phyloP scores from a whole-genome alignment of 2,888 invertebrate genomes.

The Stramonita haemastoma region DNA sequence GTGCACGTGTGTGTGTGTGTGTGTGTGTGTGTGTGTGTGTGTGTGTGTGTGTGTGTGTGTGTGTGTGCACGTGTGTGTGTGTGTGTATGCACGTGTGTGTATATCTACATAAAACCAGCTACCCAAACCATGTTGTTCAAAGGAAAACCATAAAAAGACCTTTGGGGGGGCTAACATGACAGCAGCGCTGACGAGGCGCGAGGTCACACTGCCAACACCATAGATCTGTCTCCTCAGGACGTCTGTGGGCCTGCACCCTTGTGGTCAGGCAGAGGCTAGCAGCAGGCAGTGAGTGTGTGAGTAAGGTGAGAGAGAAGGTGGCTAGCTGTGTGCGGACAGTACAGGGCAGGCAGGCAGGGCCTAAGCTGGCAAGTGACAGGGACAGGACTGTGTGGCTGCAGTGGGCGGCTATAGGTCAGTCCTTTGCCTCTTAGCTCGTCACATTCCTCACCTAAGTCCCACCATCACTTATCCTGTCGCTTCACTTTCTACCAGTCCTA shows the following conservation, averaged over 20 bases:
- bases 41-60: not conserved
- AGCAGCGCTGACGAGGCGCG: no score
- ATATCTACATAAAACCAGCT: not conserved
- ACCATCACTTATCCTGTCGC: not conserved
- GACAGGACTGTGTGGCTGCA: not conserved
- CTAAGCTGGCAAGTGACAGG: not conserved
- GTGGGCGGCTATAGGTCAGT: not conserved
- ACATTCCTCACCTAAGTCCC: not conserved
- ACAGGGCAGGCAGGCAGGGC: not conserved
- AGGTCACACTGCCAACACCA: no score
- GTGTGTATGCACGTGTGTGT: not conserved
- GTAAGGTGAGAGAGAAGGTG: not conserved
- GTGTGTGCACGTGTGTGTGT: not conserved
- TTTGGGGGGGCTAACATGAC: no score
- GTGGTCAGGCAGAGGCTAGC: no score
- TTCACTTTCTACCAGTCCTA: not conserved
- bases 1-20: not conserved
- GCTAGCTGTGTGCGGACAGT: not conserved
- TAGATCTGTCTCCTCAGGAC: no score
- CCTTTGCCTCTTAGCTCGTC: not conserved
- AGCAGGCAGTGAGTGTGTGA: no score
- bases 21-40: not conserved
- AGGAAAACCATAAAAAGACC: no score
- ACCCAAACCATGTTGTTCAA: no score
- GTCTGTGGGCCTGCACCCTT: no score